Conservation (phyloP, 2,888 invertebrate species). For the Archaeoteleia sp. region DNA sequence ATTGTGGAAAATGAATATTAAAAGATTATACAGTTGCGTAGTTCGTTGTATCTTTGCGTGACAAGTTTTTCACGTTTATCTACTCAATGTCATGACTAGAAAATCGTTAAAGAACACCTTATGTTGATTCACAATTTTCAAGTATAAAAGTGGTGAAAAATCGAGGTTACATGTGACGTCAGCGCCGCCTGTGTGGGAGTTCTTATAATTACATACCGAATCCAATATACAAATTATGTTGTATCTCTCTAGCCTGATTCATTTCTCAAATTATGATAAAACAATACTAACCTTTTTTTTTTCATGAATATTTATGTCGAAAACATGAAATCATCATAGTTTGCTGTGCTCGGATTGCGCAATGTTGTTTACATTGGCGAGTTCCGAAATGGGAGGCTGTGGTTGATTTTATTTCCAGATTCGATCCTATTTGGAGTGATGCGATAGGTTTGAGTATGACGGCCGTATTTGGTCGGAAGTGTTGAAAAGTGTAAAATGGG, state of each 20-base stretch:
- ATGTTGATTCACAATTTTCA: slow-evolving; percentile 32
- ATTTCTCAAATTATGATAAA: too few species aligned
- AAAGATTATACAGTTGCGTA: background rate
- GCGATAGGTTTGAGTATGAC: slow-evolving; percentile 11
- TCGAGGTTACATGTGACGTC: slow-evolving; percentile 1
- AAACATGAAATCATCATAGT: too few species aligned
- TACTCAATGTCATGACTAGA: slow-evolving; percentile 29
- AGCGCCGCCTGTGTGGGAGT: too few species aligned
- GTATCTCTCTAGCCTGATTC: too few species aligned
- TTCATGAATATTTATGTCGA: too few species aligned
- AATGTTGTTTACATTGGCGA: too few species aligned
- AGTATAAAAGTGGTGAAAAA: slow-evolving; percentile 27
- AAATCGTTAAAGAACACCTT: slow-evolving; percentile 40
- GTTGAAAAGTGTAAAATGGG: slow-evolving; percentile 46
- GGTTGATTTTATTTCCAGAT: slow-evolving; percentile 3
- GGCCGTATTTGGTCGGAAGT: slow-evolving; percentile 41
- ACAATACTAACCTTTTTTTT: too few species aligned
- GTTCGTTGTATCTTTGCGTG: slow-evolving; percentile 22
- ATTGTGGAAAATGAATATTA: too few species aligned
- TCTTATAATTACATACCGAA: too few species aligned
- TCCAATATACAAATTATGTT: too few species aligned
- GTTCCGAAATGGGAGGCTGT: background rate
- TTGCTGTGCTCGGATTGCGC: too few species aligned
- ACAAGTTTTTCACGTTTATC: slow-evolving; percentile 28
- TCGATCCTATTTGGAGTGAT: slow-evolving; percentile 21